Evolutionary conservation across 92 coral and sea anemone genomes (phyloP).

Genomic region (Galaxea fascicularis): DNA sequence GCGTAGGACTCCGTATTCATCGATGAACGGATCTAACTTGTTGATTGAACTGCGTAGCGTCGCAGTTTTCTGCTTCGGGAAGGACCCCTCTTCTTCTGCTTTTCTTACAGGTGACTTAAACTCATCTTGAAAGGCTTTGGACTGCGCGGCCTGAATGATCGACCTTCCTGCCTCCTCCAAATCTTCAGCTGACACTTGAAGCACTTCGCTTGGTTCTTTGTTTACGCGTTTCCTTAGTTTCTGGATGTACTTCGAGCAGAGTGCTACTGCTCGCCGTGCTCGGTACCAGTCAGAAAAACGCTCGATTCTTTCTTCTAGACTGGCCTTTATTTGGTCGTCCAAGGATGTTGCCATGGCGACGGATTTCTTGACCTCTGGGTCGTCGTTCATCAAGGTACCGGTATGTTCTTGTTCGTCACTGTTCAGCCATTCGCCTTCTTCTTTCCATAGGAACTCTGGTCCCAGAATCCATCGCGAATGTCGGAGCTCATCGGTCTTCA

Average conservation of each 20-base stretch:
- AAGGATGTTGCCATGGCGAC: constrained; percentile 20
- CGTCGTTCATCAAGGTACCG: constrained; percentile 26
- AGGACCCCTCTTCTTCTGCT: constrained; percentile 2
- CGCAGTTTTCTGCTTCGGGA: neutral
- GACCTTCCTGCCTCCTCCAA: constrained; percentile 44
- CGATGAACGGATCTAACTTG: constrained; percentile 69
- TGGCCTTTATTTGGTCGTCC: neutral
- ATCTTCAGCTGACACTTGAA: constrained; percentile 30
- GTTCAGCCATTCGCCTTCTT: constrained; percentile 11
- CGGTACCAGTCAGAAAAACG: constrained; percentile 65
- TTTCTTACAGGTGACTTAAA: constrained; percentile 3
- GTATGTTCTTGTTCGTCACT: neutral
- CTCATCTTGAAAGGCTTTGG: constrained; percentile 46
- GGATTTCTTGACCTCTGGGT: constrained; percentile 67
- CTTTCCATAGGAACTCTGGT: constrained; percentile 20
- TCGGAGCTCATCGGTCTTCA: constrained; percentile 21
- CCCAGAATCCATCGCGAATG: constrained; percentile 35
- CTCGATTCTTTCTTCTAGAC: constrained; percentile 43
- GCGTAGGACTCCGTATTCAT: constrained; percentile 58
- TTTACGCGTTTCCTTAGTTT: constrained; percentile 28
- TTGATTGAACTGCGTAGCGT: constrained; percentile 40
- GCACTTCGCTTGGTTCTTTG: constrained; percentile 2
- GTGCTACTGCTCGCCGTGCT: constrained; percentile 65
- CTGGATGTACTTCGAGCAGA: constrained; percentile 31
- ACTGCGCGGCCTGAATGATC: constrained; percentile 54